phyloP scores from a whole-genome alignment of 2,113 vertebrate genomes.

The Labrus mixtus region DNA sequence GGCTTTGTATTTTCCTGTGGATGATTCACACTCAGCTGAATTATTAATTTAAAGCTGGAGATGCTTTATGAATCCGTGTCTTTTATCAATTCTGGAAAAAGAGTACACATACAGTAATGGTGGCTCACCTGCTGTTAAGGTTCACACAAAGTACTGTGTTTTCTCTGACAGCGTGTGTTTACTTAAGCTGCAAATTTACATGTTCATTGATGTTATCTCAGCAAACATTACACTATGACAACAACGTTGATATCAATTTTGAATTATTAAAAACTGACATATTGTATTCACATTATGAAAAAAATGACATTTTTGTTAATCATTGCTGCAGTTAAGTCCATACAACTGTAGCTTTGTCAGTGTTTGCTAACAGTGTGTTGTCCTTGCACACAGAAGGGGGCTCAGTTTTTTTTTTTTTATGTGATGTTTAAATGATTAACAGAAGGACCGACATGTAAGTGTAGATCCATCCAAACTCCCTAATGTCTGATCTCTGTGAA shows the following conservation, averaged over 20 bases:
- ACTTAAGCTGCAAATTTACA: slow-evolving; percentile 9
- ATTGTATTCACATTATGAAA: background rate
- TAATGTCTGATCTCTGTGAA: background rate
- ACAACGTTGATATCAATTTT: background rate
- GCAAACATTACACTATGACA: background rate
- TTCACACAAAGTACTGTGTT: slow-evolving; percentile 19
- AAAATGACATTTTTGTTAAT: slow-evolving; percentile 19
- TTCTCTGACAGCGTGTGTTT: slow-evolving; percentile 10
- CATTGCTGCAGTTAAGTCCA: slow-evolving; percentile 7
- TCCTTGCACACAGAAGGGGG: background rate
- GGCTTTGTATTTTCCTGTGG: background rate
- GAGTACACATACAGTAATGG: background rate
- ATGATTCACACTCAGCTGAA: background rate
- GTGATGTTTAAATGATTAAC: slow-evolving; percentile 37
- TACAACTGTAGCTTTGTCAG: background rate
- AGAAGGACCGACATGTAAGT: background rate
- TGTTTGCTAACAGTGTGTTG: background rate
- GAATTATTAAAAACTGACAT: background rate
- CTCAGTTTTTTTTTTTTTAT: slow-evolving; percentile 10
- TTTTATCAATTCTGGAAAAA: background rate
- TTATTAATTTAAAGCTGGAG: background rate
- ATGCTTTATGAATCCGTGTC: background rate
- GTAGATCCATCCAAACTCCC: background rate
- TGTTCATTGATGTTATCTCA: background rate
- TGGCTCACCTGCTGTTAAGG: background rate